Conservation (phyloP, 2,888 invertebrate genomes). For the Ophion obscuratus region DNA sequence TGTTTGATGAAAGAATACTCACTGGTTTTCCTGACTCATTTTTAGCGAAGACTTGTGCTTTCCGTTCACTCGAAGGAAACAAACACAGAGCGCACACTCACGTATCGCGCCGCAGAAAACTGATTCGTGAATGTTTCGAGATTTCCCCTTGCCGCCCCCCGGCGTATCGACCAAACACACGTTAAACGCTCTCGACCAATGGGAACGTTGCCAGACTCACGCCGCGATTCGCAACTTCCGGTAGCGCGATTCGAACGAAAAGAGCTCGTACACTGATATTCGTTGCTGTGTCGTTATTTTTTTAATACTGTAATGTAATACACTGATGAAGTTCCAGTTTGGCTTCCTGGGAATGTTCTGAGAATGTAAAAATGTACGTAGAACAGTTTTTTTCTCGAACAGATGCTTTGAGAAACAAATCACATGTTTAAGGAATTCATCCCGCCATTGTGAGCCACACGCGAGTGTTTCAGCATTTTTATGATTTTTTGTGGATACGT, state of each 20-base stretch:
- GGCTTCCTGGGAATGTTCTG: not conserved
- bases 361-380: not conserved
- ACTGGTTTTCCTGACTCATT: conserved; percentile 83
- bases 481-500: not conserved
- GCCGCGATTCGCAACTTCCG: conserved; percentile 48
- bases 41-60: conserved; percentile 68
- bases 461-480: not conserved
- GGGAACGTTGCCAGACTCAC: not conserved
- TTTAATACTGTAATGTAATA: too few species aligned
- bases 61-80: conserved; percentile 75
- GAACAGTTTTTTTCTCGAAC: not conserved
- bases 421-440: too few species aligned
- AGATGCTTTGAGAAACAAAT: not conserved
- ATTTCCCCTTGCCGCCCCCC: conserved; percentile 37
- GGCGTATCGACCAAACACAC: conserved; percentile 73
- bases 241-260: conserved; percentile 8
- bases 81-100: conserved; percentile 76
- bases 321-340: not conserved
- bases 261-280: not conserved
- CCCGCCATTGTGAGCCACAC: not conserved
- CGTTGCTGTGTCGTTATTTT: not conserved
- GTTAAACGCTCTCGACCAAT: conserved; percentile 58
- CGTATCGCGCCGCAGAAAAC: conserved; percentile 74
- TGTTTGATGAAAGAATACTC: conserved; percentile 72
- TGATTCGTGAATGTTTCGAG: conserved; percentile 77